phyloP scores from a whole-genome alignment of 2,797 vertebrate genomes.

The Dendrocincla tyrannina region DNA sequence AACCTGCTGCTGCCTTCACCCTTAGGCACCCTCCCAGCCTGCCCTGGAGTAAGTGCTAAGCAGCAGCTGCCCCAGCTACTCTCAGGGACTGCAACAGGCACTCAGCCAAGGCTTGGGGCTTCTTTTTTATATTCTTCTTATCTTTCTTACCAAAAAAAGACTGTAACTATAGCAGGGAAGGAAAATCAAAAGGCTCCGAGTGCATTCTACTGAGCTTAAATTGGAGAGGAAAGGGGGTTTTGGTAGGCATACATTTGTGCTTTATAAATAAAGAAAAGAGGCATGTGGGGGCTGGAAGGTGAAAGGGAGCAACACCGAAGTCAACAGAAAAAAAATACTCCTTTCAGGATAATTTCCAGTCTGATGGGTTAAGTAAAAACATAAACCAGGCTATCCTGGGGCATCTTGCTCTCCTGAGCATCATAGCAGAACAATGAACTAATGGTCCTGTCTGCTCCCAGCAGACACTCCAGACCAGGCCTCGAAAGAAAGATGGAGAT shows the following conservation, averaged over 20 bases:
- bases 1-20: neutral
- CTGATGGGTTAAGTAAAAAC: neutral
- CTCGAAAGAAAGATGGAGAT: neutral
- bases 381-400: neutral
- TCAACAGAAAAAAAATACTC: neutral
- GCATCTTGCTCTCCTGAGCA: neutral
- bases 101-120: neutral
- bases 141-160: neutral
- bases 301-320: neutral
- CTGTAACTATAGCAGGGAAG: neutral
- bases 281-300: neutral
- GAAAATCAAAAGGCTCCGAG: neutral
- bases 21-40: neutral
- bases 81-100: neutral
- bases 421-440: neutral
- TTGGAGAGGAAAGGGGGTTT: neutral
- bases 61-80: neutral
- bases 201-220: neutral
- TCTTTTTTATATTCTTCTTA: neutral
- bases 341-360: neutral
- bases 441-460: neutral
- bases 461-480: neutral
- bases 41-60: neutral
- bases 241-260: neutral
- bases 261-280: neutral